Percentiles rank a stretch among this genome's conserved stretches.
phyloP scores from a whole-genome alignment of 2,797 vertebrate genomes.

The Chelon labrosus region DNA sequence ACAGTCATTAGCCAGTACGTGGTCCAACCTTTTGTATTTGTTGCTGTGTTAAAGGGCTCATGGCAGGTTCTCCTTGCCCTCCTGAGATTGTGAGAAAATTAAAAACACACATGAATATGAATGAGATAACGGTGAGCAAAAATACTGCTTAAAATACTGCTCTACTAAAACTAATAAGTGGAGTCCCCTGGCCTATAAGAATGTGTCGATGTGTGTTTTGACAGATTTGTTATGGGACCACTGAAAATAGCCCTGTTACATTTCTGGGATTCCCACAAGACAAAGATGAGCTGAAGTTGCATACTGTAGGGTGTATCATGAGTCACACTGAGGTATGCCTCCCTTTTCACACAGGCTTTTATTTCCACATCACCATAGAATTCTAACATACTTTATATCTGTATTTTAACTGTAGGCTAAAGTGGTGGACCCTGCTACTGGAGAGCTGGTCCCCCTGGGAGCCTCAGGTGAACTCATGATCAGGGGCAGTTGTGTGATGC shows the following conservation, averaged over 20 bases:
- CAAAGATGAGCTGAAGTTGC: conserved; percentile 76
- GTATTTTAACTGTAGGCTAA: conserved; percentile 83
- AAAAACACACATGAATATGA: conserved; percentile 70
- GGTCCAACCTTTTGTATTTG: background rate
- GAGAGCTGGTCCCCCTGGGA: conserved; percentile 81
- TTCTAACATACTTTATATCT: background rate
- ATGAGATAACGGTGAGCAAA: conserved; percentile 65
- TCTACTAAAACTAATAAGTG: background rate
- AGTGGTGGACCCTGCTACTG: conserved; percentile 83
- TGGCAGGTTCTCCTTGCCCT: conserved; percentile 73
- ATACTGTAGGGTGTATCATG: conserved; percentile 87
- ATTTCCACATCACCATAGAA: background rate
- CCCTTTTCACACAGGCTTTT: background rate
- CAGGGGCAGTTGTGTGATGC: conserved; percentile 92
- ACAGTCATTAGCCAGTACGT: background rate
- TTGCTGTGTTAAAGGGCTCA: conserved; percentile 63
- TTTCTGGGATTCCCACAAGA: conserved; percentile 88
- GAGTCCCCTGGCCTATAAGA: background rate
- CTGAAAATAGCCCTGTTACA: conserved; percentile 92
- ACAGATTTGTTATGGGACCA: conserved; percentile 90
- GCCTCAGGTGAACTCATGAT: conserved; percentile 88
- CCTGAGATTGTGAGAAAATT: conserved; percentile 74
- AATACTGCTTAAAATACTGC: background rate
- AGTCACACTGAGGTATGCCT: conserved; percentile 89
- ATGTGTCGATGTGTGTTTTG: background rate